Evolutionary conservation across 2,113 vertebrate genomes (phyloP).

Genomic region (Nannospalax galili): DNA sequence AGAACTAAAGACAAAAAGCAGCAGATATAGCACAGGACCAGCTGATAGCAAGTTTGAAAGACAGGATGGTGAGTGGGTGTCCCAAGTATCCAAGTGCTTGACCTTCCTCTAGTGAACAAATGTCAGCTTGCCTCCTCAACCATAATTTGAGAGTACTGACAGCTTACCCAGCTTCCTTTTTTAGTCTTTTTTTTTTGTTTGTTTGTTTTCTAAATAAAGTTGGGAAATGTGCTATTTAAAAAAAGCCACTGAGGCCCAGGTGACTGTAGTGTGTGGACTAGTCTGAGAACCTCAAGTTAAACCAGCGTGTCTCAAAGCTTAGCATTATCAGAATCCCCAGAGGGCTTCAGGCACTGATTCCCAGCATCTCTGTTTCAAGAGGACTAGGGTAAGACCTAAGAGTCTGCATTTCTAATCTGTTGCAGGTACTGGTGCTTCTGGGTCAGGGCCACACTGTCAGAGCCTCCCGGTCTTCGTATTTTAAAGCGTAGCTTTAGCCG

Average conservation of each 20-base stretch:
- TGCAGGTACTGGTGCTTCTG: neutral
- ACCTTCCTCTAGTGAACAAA: neutral
- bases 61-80: neutral
- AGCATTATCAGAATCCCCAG: neutral
- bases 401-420: neutral
- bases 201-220: no score
- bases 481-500: neutral
- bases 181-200: no score
- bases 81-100: fast-evolving
- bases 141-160: neutral
- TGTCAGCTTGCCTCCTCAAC: no score
- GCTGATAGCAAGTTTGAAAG: neutral
- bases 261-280: neutral
- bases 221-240: neutral
- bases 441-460: neutral
- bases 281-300: neutral
- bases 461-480: neutral
- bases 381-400: neutral
- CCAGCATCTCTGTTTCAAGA: neutral
- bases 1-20: neutral
- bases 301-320: neutral
- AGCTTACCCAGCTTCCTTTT: neutral
- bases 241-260: neutral
- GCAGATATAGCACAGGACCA: fast-evolving
- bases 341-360: neutral